Conservation (phyloP, 64 coral and sea anemone genomes). For the Actinia equina region DNA sequence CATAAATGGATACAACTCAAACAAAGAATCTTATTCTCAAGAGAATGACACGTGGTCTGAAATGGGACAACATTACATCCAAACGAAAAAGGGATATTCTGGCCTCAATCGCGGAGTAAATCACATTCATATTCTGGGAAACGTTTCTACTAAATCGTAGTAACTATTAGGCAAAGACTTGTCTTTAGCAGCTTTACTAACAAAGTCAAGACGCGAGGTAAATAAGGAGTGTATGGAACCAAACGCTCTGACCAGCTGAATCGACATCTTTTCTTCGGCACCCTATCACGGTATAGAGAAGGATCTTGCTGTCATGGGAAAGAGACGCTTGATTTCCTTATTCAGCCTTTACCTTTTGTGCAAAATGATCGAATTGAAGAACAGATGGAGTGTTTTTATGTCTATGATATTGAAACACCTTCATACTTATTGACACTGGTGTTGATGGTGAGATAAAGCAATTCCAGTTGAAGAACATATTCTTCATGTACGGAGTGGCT, state of each 20-base stretch:
- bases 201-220: neutral
- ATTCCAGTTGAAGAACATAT: neutral
- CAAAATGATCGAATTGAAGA: neutral
- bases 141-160: no score
- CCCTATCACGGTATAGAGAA: neutral
- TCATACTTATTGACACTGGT: neutral
- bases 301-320: neutral
- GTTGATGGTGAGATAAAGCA: neutral
- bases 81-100: no score
- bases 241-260: neutral
- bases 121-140: no score
- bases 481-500: neutral
- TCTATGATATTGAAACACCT: neutral
- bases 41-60: no score
- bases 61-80: no score
- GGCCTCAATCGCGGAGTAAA: no score
- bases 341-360: neutral
- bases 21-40: no score
- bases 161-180: no score
- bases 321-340: neutral
- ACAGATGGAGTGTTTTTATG: neutral
- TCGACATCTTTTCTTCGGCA: neutral
- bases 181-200: neutral
- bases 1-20: no score
- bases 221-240: neutral